phyloP scores from a whole-genome alignment of 2,113 vertebrate species.

The Trogon melanurus region DNA sequence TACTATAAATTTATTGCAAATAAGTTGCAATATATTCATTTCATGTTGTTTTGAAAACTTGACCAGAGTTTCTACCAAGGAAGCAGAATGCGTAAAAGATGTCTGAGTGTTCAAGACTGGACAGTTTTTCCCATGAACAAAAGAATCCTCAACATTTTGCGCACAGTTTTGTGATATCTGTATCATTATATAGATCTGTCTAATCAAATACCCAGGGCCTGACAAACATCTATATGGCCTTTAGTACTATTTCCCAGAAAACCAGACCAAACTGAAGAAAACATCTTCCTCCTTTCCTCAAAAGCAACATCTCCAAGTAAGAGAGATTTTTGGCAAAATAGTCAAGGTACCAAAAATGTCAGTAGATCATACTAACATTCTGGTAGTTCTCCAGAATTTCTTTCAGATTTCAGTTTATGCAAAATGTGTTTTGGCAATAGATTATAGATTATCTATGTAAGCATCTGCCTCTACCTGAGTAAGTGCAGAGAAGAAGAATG shows the following conservation, averaged over 20 bases:
- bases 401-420: background rate
- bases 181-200: background rate
- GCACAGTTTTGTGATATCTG: background rate
- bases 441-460: background rate
- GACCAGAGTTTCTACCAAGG: background rate
- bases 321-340: background rate
- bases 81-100: background rate
- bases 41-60: background rate
- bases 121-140: background rate
- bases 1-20: background rate
- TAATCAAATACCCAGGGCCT: background rate
- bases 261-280: background rate
- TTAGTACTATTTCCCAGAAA: background rate
- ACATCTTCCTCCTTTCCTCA: background rate
- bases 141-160: background rate
- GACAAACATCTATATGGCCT: background rate
- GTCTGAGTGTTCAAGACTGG: background rate
- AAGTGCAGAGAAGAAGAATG: background rate
- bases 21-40: background rate
- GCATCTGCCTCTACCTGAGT: background rate
- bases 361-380: background rate
- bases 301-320: background rate
- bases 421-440: background rate
- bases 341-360: background rate
- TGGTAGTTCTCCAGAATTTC: background rate